Conservation (phyloP, 92 coral and sea anemone species). For the Plumapathes pennacea region DNA sequence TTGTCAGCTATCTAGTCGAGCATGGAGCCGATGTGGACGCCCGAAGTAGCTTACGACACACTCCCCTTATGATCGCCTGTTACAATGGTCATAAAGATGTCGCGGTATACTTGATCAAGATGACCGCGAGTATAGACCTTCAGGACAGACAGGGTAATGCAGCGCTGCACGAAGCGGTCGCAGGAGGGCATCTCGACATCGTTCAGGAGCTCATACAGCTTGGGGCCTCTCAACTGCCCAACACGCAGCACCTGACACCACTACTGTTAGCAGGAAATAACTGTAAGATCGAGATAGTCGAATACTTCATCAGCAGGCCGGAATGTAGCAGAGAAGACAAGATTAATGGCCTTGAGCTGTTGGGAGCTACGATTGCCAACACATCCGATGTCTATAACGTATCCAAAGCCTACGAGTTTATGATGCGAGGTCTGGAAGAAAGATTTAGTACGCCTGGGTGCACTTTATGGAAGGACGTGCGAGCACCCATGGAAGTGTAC, state of each 20-base stretch:
- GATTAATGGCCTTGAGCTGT: constrained; percentile 63
- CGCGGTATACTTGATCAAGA: constrained; percentile 59
- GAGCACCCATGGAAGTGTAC: constrained; percentile 68
- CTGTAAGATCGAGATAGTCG: constrained; percentile 78
- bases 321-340: constrained; percentile 47
- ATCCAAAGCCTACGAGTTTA: constrained; percentile 51
- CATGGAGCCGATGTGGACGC: constrained; percentile 80
- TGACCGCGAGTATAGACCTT: constrained; percentile 61
- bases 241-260: constrained; percentile 65
- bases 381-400: constrained; percentile 72
- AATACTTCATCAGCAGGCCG: constrained; percentile 54
- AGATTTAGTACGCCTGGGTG: constrained; percentile 22
- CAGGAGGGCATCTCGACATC: constrained; percentile 72
- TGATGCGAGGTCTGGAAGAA: constrained; percentile 65
- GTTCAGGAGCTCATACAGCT: constrained; percentile 59
- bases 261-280: constrained; percentile 75
- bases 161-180: constrained; percentile 77
- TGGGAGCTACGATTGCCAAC: constrained; percentile 84
- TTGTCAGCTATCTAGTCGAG: constrained; percentile 67
- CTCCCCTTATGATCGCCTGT: constrained; percentile 86
- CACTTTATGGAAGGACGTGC: constrained; percentile 24
- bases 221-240: constrained; percentile 49
- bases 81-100: constrained; percentile 79
- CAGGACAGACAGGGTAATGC: constrained; percentile 82
- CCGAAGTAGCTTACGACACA: constrained; percentile 72